phyloP scores from a whole-genome alignment of 1,140 invertebrate genomes.

The Brachionus manjavacas region DNA sequence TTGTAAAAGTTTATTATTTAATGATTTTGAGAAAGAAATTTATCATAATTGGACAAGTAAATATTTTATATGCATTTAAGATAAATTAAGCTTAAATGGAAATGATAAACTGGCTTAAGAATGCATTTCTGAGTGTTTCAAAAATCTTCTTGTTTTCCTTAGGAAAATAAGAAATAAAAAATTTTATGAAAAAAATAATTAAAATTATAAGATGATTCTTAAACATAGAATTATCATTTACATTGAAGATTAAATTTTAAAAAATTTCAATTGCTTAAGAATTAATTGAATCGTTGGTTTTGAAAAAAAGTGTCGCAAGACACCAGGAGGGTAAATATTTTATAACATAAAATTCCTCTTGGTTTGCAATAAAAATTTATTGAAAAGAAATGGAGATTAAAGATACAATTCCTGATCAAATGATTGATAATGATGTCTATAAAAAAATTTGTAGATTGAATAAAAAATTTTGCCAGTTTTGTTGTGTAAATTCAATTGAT shows the following conservation, averaged over 20 bases:
- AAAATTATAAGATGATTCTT: too few species aligned
- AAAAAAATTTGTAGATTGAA: neutral
- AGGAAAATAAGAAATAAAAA: too few species aligned
- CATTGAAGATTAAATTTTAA: too few species aligned
- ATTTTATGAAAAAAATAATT: too few species aligned
- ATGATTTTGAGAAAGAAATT: neutral
- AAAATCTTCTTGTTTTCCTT: neutral
- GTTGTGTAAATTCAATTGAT: neutral
- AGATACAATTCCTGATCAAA: neutral
- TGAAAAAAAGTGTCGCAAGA: neutral
- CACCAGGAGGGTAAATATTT: neutral
- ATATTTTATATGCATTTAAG: neutral
- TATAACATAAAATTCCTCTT: neutral
- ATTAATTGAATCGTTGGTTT: neutral
- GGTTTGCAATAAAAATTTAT: neutral
- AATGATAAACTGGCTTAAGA: too few species aligned
- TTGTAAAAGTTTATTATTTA: neutral
- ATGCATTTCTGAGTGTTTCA: too few species aligned
- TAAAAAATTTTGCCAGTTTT: neutral
- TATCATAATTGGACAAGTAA: slow-evolving; percentile 17
- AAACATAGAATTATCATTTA: too few species aligned
- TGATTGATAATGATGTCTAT: neutral
- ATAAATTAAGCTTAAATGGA: neutral
- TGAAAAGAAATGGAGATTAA: neutral
- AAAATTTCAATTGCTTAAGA: neutral